phyloP scores from a whole-genome alignment of 2,797 vertebrate genomes.

The Perodicticus potto region DNA sequence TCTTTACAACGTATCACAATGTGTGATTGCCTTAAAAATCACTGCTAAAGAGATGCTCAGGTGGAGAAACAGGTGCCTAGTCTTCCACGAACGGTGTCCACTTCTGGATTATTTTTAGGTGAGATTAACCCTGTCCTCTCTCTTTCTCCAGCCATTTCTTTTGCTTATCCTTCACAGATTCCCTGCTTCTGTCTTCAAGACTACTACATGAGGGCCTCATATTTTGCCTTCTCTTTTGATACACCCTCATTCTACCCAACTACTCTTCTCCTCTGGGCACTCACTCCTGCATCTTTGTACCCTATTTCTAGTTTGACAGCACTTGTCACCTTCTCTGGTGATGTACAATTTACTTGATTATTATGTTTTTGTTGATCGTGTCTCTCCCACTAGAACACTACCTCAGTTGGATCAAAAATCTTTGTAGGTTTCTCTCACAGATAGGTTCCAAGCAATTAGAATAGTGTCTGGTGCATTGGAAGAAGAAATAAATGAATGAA shows the following conservation, averaged over 20 bases:
- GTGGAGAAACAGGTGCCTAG: background rate
- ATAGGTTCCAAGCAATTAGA: background rate
- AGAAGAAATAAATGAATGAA: background rate
- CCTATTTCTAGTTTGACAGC: background rate
- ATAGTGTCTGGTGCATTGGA: background rate
- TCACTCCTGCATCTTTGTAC: background rate
- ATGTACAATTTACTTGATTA: background rate
- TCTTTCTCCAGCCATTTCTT: background rate
- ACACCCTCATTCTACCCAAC: background rate
- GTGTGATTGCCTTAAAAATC: background rate
- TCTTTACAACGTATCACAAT: background rate
- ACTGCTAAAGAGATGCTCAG: background rate
- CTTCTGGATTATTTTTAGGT: background rate
- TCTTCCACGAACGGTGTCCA: too few species aligned
- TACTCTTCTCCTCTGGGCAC: background rate
- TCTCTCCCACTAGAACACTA: background rate
- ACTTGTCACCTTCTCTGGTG: background rate
- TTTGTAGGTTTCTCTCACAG: background rate
- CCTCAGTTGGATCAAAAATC: background rate
- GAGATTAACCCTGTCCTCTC: background rate
- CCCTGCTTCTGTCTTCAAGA: background rate
- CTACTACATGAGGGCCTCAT: accelerated
- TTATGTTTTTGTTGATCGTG: background rate
- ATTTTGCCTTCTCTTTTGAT: background rate
- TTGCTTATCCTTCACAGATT: background rate